These are phyloP conservation scores for Poecilia velifera DNA, from an alignment of 2,797 vertebrate species.

Conservation along the genomic window DNA sequence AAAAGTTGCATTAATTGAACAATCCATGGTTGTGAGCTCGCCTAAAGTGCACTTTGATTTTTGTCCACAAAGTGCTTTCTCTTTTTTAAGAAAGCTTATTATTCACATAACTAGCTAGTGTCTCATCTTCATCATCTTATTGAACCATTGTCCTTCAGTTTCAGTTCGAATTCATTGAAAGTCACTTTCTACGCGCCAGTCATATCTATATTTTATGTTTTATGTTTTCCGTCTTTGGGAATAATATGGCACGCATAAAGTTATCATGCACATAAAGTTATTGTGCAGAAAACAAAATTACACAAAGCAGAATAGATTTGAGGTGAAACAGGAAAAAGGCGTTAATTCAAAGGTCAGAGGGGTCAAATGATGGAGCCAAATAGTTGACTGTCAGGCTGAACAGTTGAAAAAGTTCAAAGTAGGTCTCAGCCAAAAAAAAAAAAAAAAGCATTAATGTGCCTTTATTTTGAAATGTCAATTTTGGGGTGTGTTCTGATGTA, in stretches of 20 bases:
- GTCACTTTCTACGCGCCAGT: background rate
- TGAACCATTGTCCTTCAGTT: background rate
- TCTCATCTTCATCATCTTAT: background rate
- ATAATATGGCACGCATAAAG: background rate
- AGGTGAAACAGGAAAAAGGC: background rate
- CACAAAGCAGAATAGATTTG: background rate
- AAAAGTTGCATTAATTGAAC: conserved; percentile 27
- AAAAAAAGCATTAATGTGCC: background rate
- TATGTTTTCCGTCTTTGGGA: background rate
- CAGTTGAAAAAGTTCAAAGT: background rate
- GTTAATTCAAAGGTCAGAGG: background rate
- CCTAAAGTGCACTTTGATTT: background rate
- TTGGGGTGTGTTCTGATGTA: background rate
- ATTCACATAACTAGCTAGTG: background rate
- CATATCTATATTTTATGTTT: background rate
- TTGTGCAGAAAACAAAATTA: background rate
- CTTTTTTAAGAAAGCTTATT: background rate
- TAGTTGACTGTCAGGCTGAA: background rate
- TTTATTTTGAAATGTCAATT: background rate
- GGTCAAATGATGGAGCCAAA: background rate
- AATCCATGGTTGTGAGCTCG: conserved; percentile 24
- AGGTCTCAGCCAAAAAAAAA: background rate
- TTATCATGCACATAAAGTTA: background rate
- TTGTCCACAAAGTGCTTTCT: background rate
- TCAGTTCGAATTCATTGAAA: background rate